phyloP scores from a whole-genome alignment of 2,888 invertebrate genomes.

The Tubulanus polymorphus region DNA sequence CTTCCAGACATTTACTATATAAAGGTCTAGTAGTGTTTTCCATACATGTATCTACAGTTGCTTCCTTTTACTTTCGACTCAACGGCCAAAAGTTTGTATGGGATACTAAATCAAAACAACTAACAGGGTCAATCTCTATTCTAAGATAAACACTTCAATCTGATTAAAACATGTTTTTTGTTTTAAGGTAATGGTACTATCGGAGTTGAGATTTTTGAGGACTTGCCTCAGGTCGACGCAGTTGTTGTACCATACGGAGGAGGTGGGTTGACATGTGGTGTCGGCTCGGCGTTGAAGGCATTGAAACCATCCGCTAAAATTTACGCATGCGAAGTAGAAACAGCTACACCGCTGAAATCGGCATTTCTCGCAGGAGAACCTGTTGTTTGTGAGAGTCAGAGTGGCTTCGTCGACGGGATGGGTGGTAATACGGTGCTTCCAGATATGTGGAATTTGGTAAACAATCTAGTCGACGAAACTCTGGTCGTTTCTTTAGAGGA shows the following conservation, averaged over 20 bases:
- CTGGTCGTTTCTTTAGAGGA: conserved; percentile 34
- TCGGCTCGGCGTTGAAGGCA: conserved; percentile 37
- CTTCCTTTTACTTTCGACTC: too few relatives aligned
- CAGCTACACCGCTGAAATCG: conserved; percentile 36
- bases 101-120: too few relatives aligned
- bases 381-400: conserved; percentile 24
- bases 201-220: conserved; percentile 45
- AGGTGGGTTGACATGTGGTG: conserved; percentile 41
- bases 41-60: too few relatives aligned
- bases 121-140: too few relatives aligned
- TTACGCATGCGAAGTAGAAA: conserved; percentile 42
- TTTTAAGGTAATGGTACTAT: conserved; percentile 44
- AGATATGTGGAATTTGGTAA: conserved; percentile 42
- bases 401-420: conserved; percentile 48
- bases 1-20: too few relatives aligned
- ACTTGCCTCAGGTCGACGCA: conserved; percentile 42
- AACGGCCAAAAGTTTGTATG: too few relatives aligned
- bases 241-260: conserved; percentile 46
- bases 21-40: too few relatives aligned
- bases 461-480: conserved; percentile 31
- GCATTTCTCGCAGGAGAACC: conserved; percentile 28
- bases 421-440: conserved; percentile 35
- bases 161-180: not conserved
- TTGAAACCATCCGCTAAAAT: conserved; percentile 32
- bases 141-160: too few relatives aligned